Evolutionary conservation across 2,113 vertebrate genomes (phyloP), one percentile per base, ranked within the genome.

Genomic region (Tor tambroides): DNA sequence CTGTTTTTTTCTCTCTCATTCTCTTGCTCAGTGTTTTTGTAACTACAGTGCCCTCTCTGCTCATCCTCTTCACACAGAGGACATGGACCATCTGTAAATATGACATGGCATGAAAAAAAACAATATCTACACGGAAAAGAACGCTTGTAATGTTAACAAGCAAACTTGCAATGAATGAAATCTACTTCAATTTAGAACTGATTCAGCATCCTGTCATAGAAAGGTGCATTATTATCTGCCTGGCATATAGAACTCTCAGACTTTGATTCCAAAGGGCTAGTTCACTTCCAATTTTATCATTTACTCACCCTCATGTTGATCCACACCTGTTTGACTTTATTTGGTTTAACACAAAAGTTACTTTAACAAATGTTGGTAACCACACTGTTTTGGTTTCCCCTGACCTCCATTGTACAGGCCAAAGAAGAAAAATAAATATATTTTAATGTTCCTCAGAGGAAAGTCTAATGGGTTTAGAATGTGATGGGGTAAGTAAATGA

Each of bases 21-120:
- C 5, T 84, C 54, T 23, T 63, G 65, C 72, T 86, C 61, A 3
- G 2, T 19, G 32, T 84, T 35, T 74, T 59, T 21, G 5, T 86
- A 76, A 82, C 69, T 38, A 19, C 75, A 74, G 41, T 81, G 86
- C 74, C 43, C 69, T 71, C 17, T 84, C 14, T 87, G 87, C 11
- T 80, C 82, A 49, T 85, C 89, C 9, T 95, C 95, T 19, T 95
- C 93, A 93, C 95, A 95, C 81, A 95, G 89, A 83, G 93, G 92
- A 85, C 91, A 94, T 26, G 92, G 86, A 89, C 90, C 90, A 79
- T 92, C 95, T 96, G 67, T 19, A 85, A 88, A 92, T 17, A 91
- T 92, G 26, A 87, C 69, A 87, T 17, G 0, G 9, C 8, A 30
- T 17, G n/a, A 0, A 43, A 63, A 61, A 59, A 80, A 1, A 32